phyloP scores from a whole-genome alignment of 2,888 invertebrate species.

The Patella caerulea region DNA sequence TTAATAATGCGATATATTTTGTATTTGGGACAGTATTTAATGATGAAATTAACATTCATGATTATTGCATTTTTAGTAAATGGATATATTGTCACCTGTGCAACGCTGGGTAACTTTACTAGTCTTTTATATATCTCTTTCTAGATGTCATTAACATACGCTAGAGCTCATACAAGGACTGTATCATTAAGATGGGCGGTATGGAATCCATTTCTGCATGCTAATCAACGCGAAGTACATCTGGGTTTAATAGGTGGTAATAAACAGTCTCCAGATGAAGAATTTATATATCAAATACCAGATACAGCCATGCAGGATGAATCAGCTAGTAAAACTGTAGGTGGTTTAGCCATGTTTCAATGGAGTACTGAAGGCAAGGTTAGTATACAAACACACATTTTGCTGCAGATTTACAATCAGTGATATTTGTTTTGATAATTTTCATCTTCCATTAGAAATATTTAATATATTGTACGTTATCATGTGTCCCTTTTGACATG shows the following conservation, averaged over 20 bases:
- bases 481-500: not conserved
- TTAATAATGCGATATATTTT: no score
- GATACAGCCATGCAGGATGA: constrained; percentile 57
- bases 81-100: no score
- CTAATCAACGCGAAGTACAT: constrained; percentile 50
- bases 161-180: constrained; percentile 54
- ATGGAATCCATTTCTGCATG: constrained; percentile 70
- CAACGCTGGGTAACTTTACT: no score
- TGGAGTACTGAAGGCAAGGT: constrained; percentile 51
- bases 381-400: not conserved
- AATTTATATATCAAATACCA: constrained; percentile 70
- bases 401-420: not conserved
- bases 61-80: no score
- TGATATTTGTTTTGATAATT: not conserved
- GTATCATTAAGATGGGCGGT: constrained; percentile 71
- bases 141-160: constrained; percentile 46
- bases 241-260: constrained; percentile 70
- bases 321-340: constrained; percentile 48
- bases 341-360: constrained; percentile 55
- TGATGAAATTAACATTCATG: no score
- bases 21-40: no score
- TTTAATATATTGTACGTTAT: not conserved
- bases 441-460: not conserved
- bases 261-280: constrained; percentile 67
- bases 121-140: not conserved